A percentile compares a stretch with the other conserved stretches of the same genome.
phyloP scores from a whole-genome alignment of 2,888 invertebrate species.

The Euspilapteryx auroguttella region DNA sequence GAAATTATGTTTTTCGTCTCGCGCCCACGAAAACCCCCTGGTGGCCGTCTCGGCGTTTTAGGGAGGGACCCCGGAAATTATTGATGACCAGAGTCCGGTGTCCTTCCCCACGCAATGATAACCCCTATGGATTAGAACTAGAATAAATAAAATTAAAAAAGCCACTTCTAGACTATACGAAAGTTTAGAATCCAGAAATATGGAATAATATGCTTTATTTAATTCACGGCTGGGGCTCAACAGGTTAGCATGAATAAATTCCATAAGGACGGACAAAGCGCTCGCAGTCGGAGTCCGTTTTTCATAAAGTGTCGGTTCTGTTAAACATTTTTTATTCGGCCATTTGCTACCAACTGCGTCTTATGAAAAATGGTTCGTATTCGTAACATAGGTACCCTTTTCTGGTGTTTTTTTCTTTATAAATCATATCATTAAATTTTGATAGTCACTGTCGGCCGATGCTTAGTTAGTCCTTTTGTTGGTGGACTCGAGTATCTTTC shows the following conservation, averaged over 20 bases:
- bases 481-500: constrained; percentile 39
- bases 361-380: constrained; percentile 61
- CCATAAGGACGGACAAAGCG: constrained; percentile 50
- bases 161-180: constrained; percentile 26
- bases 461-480: constrained; percentile 56
- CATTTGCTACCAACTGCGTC: constrained; percentile 63
- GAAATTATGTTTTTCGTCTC: too few relatives aligned
- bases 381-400: constrained; percentile 58
- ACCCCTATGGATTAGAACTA: too few relatives aligned
- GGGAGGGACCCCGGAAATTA: too few relatives aligned
- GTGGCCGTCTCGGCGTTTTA: too few relatives aligned
- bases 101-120: too few relatives aligned
- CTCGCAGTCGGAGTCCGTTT: constrained; percentile 42
- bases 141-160: too few relatives aligned
- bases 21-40: too few relatives aligned
- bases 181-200: constrained; percentile 49
- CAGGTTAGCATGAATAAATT: constrained; percentile 55
- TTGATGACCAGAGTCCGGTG: too few relatives aligned
- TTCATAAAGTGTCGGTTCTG: constrained; percentile 57
- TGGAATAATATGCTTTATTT: constrained; percentile 55
- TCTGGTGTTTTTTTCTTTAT: constrained; percentile 48
- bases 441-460: constrained; percentile 50
- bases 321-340: constrained; percentile 58
- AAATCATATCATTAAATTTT: constrained; percentile 63
- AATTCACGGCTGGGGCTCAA: constrained; percentile 50